Percentiles rank a stretch among this genome's conserved stretches.
Conservation (phyloP, 2,113 vertebrate genomes). For the Syngnathus floridae region DNA sequence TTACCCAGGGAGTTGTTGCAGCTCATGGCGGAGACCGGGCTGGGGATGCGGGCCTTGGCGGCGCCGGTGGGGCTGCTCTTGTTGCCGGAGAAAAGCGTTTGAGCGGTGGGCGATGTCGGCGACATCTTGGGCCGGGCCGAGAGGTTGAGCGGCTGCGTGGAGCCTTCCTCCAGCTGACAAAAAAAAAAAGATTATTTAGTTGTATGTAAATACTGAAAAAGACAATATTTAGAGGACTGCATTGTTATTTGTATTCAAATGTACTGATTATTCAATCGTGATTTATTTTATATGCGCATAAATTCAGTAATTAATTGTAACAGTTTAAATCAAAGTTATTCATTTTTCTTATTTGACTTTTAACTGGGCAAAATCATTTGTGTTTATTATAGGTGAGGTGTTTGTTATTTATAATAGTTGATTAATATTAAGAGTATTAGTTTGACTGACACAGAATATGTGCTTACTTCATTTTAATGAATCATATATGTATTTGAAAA, state of each 20-base stretch:
- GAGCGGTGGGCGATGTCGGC: constrained; percentile 77
- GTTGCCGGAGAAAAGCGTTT: constrained; percentile 78
- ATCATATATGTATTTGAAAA: too few relatives aligned
- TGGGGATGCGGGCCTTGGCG: constrained; percentile 83
- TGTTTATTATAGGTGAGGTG: neutral
- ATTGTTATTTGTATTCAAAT: too few relatives aligned
- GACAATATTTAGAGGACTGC: too few relatives aligned
- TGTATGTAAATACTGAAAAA: too few relatives aligned
- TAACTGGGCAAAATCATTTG: neutral
- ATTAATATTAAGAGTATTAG: too few relatives aligned
- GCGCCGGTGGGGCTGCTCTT: constrained; percentile 80
- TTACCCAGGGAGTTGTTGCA: constrained; percentile 87
- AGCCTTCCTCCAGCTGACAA: constrained; percentile 76
- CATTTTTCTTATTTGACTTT: neutral
- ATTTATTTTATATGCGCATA: too few relatives aligned
- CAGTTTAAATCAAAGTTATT: too few relatives aligned
- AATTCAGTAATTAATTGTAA: too few relatives aligned
- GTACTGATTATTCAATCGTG: too few relatives aligned
- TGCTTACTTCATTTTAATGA: too few relatives aligned
- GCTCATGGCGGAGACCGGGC: constrained; percentile 76
- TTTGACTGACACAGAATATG: too few relatives aligned
- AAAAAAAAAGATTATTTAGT: neutral
- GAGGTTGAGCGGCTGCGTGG: constrained; percentile 89
- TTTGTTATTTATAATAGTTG: too few relatives aligned
- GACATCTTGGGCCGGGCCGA: constrained; percentile 90